Conservation (phyloP, 2,888 invertebrate genomes). For the Cepaea hortensis region DNA sequence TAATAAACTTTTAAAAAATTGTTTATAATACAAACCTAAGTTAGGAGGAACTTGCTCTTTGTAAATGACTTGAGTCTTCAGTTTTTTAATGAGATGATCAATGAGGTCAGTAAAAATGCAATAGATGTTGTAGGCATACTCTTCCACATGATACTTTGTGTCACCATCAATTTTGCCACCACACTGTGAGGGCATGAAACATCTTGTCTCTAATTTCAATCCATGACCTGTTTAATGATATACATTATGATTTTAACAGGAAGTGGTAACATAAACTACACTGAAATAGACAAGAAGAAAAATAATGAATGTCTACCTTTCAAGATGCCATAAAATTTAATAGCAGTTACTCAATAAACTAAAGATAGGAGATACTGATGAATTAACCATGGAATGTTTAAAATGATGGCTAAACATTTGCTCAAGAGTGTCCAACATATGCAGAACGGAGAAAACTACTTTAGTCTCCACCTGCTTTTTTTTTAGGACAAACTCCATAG, state of each 20-base stretch:
- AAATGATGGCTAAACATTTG: too few species aligned
- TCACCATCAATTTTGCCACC: slow-evolving; percentile 46
- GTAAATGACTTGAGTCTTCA: slow-evolving; percentile 54
- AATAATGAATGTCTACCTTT: too few species aligned
- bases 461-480: too few species aligned
- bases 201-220: slow-evolving; percentile 58
- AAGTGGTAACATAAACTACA: not conserved
- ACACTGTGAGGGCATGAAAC: slow-evolving; percentile 59
- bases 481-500: too few species aligned
- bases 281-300: too few species aligned
- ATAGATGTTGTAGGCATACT: slow-evolving; percentile 66
- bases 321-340: too few species aligned
- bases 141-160: slow-evolving; percentile 56
- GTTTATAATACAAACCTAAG: slow-evolving; percentile 38
- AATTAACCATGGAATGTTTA: too few species aligned
- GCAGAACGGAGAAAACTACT: too few species aligned
- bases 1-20: not conserved
- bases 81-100: slow-evolving; percentile 58
- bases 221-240: slow-evolving; percentile 51
- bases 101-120: slow-evolving; percentile 63
- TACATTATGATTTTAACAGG: not conserved
- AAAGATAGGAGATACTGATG: too few species aligned
- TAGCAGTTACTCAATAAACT: too few species aligned
- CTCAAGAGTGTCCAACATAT: too few species aligned
- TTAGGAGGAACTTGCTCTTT: slow-evolving; percentile 52